Percentiles rank a stretch among this genome's conserved stretches.
Evolutionary conservation across 2,888 invertebrate species (phyloP).

Genomic region (Leucophenga maculata): DNA sequence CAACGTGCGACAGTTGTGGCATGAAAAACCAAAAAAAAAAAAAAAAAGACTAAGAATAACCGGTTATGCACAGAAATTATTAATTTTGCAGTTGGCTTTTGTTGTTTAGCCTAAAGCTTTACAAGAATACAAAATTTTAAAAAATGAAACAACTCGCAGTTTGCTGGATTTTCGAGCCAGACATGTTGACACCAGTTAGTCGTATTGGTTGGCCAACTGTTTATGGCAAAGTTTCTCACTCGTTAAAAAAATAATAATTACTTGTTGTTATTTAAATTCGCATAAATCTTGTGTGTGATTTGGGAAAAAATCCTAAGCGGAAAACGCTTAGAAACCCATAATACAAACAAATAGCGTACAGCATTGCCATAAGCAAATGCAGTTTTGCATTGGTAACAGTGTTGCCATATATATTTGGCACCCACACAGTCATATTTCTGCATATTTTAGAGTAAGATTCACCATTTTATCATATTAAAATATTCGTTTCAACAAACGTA

Average conservation of each 20-base stretch:
- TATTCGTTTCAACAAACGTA: too few relatives aligned
- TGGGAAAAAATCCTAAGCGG: not conserved
- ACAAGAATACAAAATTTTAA: conserved; percentile 38
- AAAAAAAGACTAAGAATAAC: conserved; percentile 14
- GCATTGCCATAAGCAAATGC: too few relatives aligned
- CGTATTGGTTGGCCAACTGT: conserved; percentile 1
- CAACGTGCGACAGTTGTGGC: conserved; percentile 32
- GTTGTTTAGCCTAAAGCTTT: conserved; percentile 9
- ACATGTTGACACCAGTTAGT: conserved; percentile 60
- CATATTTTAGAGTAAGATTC: too few relatives aligned
- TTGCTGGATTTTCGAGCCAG: conserved; percentile 48
- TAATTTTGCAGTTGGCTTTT: conserved; percentile 16
- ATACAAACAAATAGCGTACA: not conserved
- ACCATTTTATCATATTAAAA: too few relatives aligned
- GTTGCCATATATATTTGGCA: too few relatives aligned
- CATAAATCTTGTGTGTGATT: conserved; percentile 12
- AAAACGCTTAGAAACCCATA: conserved; percentile 3
- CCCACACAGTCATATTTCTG: too few relatives aligned
- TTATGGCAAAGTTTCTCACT: conserved; percentile 11
- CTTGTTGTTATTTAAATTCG: conserved; percentile 26
- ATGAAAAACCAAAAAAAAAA: conserved; percentile 22
- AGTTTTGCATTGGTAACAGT: not conserved
- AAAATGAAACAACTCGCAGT: conserved; percentile 3
- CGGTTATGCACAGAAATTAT: conserved; percentile 23
- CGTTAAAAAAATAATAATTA: conserved; percentile 4